These are phyloP conservation scores for Coilia nasus DNA, from an alignment of 2,797 vertebrate genomes.

Conservation along the genomic window DNA sequence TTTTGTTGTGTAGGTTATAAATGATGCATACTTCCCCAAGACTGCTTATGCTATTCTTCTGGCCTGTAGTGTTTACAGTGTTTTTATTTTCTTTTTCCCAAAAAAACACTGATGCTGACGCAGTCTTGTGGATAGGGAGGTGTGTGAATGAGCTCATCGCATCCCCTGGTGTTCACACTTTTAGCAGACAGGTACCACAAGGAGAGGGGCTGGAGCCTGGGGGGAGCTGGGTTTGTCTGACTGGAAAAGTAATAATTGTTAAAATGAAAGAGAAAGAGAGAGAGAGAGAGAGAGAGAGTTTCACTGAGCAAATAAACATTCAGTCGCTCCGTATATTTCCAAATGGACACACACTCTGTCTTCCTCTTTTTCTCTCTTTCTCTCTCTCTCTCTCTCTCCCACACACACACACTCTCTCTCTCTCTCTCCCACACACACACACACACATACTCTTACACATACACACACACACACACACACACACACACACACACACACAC, in stretches of 20 bases:
- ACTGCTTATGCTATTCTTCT: not conserved
- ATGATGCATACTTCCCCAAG: not conserved
- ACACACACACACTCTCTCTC: not conserved
- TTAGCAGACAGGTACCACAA: not conserved
- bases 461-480: not conserved
- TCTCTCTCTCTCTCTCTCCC: too few relatives aligned
- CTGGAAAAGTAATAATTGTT: conserved; percentile 48
- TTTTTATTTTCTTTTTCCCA: not conserved
- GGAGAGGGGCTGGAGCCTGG: not conserved
- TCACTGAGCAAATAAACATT: not conserved
- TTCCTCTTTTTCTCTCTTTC: too few relatives aligned
- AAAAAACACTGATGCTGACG: not conserved
- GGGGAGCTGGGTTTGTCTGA: conserved; percentile 34
- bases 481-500: not conserved
- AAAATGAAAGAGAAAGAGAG: not conserved
- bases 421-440: too few relatives aligned
- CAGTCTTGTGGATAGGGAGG: not conserved
- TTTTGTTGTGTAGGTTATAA: not conserved
- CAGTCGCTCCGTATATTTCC: not conserved
- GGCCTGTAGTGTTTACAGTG: not conserved
- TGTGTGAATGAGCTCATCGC: not conserved
- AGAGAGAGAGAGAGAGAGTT: conserved; percentile 38
- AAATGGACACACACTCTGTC: not conserved
- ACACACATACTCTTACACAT: too few relatives aligned
- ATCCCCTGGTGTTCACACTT: not conserved